Evolutionary conservation across 2,113 vertebrate genomes (phyloP).

Genomic region (Hucho hucho): DNA sequence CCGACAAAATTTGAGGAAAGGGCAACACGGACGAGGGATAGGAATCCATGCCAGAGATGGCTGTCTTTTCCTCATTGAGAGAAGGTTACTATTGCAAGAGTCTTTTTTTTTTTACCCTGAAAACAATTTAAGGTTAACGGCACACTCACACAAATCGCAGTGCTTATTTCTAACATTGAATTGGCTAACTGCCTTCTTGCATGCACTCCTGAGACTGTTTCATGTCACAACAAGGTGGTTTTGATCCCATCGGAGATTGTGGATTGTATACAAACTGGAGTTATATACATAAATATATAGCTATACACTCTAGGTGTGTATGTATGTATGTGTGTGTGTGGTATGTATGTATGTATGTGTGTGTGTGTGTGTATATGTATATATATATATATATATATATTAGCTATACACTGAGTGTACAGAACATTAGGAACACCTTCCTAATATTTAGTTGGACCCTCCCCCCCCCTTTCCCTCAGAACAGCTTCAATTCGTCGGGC

Average conservation of each 20-base stretch:
- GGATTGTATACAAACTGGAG: constrained; percentile 71
- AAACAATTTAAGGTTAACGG: constrained; percentile 22
- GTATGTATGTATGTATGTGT: too few species aligned
- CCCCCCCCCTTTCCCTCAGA: too few species aligned
- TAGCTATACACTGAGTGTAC: too few species aligned
- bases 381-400: constrained; percentile 55
- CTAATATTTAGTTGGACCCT: too few species aligned
- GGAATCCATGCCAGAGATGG: constrained; percentile 49
- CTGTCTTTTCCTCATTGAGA: constrained; percentile 37
- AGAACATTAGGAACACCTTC: too few species aligned
- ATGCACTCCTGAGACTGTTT: constrained; percentile 67
- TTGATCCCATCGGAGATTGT: constrained; percentile 54
- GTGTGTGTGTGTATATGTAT: too few species aligned
- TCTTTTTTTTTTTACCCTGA: constrained; percentile 40
- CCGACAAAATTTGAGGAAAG: constrained; percentile 67
- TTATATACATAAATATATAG: constrained; percentile 68
- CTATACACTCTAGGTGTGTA: constrained; percentile 50
- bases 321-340: too few species aligned
- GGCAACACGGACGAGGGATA: constrained; percentile 51
- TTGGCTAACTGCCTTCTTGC: constrained; percentile 62
- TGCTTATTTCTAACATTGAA: constrained; percentile 54
- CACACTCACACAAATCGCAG: constrained; percentile 37
- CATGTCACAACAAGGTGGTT: constrained; percentile 57
- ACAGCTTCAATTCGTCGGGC: too few species aligned
- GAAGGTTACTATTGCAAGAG: constrained; percentile 50